Evolutionary conservation across 2,797 vertebrate genomes (phyloP).

Genomic region (Toxotes lorentzi): DNA sequence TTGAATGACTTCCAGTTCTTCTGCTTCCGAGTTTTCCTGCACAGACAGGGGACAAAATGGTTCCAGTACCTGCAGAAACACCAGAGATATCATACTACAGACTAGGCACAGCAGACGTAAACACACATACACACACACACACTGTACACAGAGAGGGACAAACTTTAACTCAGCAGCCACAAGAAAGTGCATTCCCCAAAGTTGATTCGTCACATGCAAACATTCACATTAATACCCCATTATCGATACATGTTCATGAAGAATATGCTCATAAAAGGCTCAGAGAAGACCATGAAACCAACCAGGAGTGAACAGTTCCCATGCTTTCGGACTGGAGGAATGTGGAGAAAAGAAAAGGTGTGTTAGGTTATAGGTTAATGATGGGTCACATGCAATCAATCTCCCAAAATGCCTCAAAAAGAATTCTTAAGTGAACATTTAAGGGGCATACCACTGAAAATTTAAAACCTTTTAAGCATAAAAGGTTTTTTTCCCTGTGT

Average conservation of each 20-base stretch:
- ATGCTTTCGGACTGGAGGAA: constrained; percentile 62
- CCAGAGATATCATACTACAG: constrained; percentile 77
- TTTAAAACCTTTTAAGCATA: not conserved
- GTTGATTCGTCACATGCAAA: constrained; percentile 63
- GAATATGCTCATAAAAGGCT: constrained; percentile 24
- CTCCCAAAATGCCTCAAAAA: constrained; percentile 22
- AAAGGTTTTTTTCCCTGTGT: not conserved
- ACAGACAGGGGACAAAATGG: constrained; percentile 81
- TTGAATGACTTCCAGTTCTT: constrained; percentile 66
- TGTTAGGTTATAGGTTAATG: constrained; percentile 45
- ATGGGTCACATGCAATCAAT: constrained; percentile 51
- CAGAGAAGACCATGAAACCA: constrained; percentile 59
- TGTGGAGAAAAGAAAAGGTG: constrained; percentile 42
- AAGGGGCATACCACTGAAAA: constrained; percentile 16
- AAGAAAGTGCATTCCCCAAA: constrained; percentile 45
- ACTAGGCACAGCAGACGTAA: constrained; percentile 30
- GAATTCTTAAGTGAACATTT: not conserved
- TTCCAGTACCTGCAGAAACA: constrained; percentile 89
- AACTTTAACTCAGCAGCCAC: constrained; percentile 29
- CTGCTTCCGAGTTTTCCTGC: constrained; percentile 71
- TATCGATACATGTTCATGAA: constrained; percentile 40
- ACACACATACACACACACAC: constrained; percentile 29
- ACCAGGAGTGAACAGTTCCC: constrained; percentile 52
- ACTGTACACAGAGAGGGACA: constrained; percentile 28
- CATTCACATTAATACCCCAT: constrained; percentile 44